A percentile compares a stretch with the other conserved stretches of the same genome.
These are phyloP conservation scores for Amphipyra berbera DNA, from an alignment of 2,888 invertebrate species.

Conservation along the genomic window DNA sequence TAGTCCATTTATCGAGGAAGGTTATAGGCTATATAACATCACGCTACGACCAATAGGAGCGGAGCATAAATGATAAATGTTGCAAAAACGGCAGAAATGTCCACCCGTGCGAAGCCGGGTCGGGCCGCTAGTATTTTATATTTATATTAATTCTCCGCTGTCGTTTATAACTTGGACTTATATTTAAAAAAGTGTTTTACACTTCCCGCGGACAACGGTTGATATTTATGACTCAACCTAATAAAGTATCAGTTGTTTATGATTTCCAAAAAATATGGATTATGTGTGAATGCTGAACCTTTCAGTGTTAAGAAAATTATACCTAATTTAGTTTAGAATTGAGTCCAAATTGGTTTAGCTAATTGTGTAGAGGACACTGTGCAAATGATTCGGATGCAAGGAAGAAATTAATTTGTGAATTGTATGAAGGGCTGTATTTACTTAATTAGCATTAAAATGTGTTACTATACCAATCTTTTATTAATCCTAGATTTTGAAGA, in stretches of 20 bases:
- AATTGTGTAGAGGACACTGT: neutral
- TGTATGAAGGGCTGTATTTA: neutral
- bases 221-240: conserved; percentile 64
- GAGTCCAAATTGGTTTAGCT: neutral
- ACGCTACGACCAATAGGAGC: too few species aligned
- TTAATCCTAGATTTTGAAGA: too few species aligned
- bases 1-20: too few species aligned
- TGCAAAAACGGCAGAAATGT: too few species aligned
- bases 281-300: conserved; percentile 1
- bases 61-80: too few species aligned
- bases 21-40: too few species aligned
- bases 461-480: too few species aligned
- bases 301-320: conserved; percentile 2
- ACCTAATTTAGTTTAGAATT: neutral
- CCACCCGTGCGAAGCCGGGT: too few species aligned
- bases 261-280: conserved; percentile 56
- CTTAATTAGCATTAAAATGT: too few species aligned
- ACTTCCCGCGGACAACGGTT: conserved; percentile 47
- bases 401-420: conserved; percentile 7
- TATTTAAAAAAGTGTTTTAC: conserved; percentile 22
- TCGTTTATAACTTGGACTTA: conserved; percentile 31
- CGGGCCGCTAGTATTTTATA: too few species aligned
- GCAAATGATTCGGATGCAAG: neutral
- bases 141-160: neutral
- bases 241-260: conserved; percentile 66